A percentile compares a stretch with the other conserved stretches of the same genome.
Evolutionary conservation across 2,888 invertebrate genomes (phyloP).

Genomic region (Andrena flavipes): DNA sequence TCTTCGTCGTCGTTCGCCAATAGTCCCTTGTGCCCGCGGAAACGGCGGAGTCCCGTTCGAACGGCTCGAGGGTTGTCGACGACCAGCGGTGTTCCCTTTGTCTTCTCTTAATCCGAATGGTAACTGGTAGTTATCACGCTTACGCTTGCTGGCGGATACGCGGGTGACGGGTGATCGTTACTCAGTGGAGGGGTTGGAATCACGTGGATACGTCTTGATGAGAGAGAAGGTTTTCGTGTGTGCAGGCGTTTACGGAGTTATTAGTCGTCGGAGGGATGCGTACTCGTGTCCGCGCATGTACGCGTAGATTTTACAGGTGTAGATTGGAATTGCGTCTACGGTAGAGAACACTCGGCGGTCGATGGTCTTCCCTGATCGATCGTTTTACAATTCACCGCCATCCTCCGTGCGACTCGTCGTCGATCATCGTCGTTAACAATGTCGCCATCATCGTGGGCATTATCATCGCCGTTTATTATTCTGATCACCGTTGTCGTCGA

Average conservation of each 20-base stretch:
- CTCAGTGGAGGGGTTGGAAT: slow-evolving; percentile 29
- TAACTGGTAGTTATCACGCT: slow-evolving; percentile 56
- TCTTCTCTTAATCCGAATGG: slow-evolving; percentile 33
- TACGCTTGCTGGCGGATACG: slow-evolving; percentile 27
- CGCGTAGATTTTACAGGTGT: neutral
- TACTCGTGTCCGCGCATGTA: slow-evolving; percentile 4
- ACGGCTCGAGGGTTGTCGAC: neutral
- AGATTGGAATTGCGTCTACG: slow-evolving; percentile 3
- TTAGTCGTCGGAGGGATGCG: slow-evolving; percentile 3
- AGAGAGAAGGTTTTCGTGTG: slow-evolving; percentile 32
- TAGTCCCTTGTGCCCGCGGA: neutral
- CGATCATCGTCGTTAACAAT: slow-evolving; percentile 28
- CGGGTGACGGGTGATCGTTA: slow-evolving; percentile 43
- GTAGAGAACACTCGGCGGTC: slow-evolving; percentile 13
- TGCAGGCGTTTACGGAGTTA: slow-evolving; percentile 27
- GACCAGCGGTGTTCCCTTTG: neutral
- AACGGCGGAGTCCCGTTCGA: slow-evolving; percentile 1
- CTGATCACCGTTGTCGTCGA: slow-evolving; percentile 44
- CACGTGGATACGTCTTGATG: slow-evolving; percentile 47
- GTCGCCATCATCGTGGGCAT: slow-evolving; percentile 15
- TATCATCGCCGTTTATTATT: slow-evolving; percentile 28
- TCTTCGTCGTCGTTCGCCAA: neutral
- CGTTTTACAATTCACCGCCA: slow-evolving; percentile 2
- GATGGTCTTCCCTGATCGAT: slow-evolving; percentile 32
- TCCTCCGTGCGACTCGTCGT: slow-evolving; percentile 21